Conservation (phyloP, 2,888 invertebrate species). For the Coelinius sp. region DNA sequence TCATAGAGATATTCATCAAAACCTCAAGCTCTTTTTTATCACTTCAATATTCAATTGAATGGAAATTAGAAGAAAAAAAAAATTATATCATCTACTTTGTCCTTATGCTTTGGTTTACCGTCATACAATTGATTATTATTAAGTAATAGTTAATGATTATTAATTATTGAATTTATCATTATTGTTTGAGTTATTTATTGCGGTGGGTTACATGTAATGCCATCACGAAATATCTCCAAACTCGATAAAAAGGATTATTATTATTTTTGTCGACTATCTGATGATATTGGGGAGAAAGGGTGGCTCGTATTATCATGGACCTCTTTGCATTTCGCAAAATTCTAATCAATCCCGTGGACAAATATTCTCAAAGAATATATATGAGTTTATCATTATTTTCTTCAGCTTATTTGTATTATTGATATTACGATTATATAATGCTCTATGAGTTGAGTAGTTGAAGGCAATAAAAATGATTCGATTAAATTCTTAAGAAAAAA, state of each 20-base stretch:
- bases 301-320: conserved; percentile 14
- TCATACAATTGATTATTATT: conserved; percentile 4
- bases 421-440: conserved; percentile 9
- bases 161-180: conserved; percentile 1
- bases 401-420: conserved; percentile 4
- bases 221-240: conserved; percentile 3
- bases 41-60: no score
- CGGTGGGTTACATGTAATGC: conserved; percentile 27
- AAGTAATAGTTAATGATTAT: neutral
- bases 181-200: conserved; percentile 3
- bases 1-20: no score
- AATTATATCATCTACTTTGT: neutral
- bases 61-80: neutral
- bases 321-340: conserved; percentile 2
- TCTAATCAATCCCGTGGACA: conserved; percentile 26
- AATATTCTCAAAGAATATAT: conserved; percentile 41
- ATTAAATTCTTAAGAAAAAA: neutral
- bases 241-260: conserved; percentile 2
- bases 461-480: neutral
- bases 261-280: neutral
- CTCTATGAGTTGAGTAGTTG: conserved; percentile 1
- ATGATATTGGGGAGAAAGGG: neutral
- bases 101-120: conserved; percentile 33
- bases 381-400: neutral
- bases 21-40: no score